Conservation (phyloP, 2,113 vertebrate genomes). For the Bufo gargarizans region DNA sequence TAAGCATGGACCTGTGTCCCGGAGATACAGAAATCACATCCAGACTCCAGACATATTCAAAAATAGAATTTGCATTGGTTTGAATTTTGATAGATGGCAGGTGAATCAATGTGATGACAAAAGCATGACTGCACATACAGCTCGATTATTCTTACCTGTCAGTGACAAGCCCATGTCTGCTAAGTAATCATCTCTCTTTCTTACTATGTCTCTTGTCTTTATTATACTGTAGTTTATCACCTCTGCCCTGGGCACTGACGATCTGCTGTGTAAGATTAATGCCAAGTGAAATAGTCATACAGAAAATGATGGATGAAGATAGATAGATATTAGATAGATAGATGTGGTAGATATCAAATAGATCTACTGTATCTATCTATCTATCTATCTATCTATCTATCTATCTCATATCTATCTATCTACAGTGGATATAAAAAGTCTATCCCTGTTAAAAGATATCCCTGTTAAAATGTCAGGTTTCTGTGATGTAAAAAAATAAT, state of each 20-base stretch:
- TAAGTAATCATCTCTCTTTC: neutral
- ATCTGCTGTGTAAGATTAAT: neutral
- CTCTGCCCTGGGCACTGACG: neutral
- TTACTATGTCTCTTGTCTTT: neutral
- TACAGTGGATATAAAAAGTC: too few relatives aligned
- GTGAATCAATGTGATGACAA: conserved; percentile 32
- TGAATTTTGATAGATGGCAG: conserved; percentile 40
- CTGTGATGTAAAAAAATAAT: too few relatives aligned
- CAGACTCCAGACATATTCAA: conserved; percentile 24
- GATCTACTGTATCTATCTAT: too few relatives aligned
- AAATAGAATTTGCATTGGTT: conserved; percentile 29
- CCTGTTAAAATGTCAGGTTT: too few relatives aligned
- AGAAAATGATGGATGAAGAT: neutral
- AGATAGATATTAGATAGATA: neutral
- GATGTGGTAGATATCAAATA: neutral
- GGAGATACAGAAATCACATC: conserved; percentile 22
- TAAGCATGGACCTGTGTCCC: neutral
- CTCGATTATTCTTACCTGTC: conserved; percentile 28
- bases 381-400: too few relatives aligned
- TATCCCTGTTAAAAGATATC: too few relatives aligned
- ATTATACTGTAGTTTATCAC: neutral
- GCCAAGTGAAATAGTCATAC: neutral
- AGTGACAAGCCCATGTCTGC: conserved; percentile 19
- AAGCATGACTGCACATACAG: conserved; percentile 46
- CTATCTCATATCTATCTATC: too few relatives aligned